These are phyloP conservation scores for Acanthurus tractus DNA, from an alignment of 2,797 vertebrate genomes.

Conservation along the genomic window DNA sequence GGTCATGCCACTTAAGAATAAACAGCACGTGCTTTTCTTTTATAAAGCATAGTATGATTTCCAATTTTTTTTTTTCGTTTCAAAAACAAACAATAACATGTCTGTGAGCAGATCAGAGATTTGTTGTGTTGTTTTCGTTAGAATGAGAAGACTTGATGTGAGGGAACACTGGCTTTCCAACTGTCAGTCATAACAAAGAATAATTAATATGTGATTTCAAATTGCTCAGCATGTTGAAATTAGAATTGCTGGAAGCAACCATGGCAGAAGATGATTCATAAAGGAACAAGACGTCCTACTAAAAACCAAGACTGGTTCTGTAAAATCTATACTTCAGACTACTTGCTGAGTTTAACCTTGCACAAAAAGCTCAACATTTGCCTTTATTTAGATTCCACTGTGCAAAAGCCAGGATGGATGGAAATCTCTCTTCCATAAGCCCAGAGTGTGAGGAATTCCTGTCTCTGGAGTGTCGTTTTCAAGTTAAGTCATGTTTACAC, in stretches of 20 bases:
- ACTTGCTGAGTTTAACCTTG: background rate
- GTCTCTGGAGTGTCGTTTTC: constrained; percentile 26
- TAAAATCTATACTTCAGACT: constrained; percentile 22
- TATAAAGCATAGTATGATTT: background rate
- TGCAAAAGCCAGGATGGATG: constrained; percentile 31
- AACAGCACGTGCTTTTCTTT: background rate
- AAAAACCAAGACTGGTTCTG: background rate
- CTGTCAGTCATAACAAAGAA: background rate
- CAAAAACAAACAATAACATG: background rate
- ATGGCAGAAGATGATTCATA: constrained; percentile 2
- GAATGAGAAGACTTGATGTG: background rate
- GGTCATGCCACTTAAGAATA: background rate
- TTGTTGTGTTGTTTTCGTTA: background rate
- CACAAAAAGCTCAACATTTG: constrained; percentile 20
- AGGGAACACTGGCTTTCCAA: background rate
- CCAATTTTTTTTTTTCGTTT: background rate
- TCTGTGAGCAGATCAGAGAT: background rate
- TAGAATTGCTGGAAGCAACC: constrained; percentile 9
- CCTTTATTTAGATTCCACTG: constrained; percentile 51
- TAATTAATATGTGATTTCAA: background rate
- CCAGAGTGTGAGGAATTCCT: constrained; percentile 22
- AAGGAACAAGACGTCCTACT: background rate
- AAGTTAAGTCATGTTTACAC: constrained; percentile 54
- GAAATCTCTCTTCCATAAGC: background rate
- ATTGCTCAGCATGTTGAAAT: background rate